Evolutionary conservation across 1,140 invertebrate species (phyloP).

Genomic region (Philopotamus ludificatus): DNA sequence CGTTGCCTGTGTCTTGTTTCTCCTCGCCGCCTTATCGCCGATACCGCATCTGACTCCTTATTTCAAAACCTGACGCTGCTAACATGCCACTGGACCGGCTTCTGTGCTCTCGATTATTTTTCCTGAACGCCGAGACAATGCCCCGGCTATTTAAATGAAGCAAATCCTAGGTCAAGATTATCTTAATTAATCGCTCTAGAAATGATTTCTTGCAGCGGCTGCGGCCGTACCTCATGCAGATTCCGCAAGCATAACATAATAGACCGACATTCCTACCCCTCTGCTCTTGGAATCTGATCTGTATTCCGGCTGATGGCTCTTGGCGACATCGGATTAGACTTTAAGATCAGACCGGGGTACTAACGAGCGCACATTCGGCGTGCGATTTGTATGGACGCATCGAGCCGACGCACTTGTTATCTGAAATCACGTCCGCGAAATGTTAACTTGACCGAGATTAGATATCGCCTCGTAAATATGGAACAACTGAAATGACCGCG

Average conservation of each 20-base stretch:
- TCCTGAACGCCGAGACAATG: background rate
- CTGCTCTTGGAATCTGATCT: background rate
- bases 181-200: too few relatives aligned
- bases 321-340: constrained; percentile 1
- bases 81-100: background rate
- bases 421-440: background rate
- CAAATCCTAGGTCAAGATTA: too few relatives aligned
- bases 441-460: background rate
- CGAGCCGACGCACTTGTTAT: constrained; percentile 31
- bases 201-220: background rate
- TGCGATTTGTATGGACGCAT: constrained; percentile 4
- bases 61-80: constrained; percentile 11
- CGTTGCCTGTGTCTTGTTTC: constrained; percentile 20
- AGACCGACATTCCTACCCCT: background rate
- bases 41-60: constrained; percentile 17
- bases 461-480: background rate
- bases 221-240: background rate
- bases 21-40: constrained; percentile 10
- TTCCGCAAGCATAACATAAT: background rate
- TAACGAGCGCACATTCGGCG: constrained; percentile 16
- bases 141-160: too few relatives aligned
- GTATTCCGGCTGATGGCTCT: background rate
- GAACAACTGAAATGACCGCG: too few relatives aligned
- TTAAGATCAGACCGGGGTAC: constrained; percentile 13
- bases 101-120: constrained; percentile 2